Percentiles rank a stretch among this genome's conserved stretches.
Conservation (phyloP, 2,888 invertebrate species). For the Ceriagrion tenellum region DNA sequence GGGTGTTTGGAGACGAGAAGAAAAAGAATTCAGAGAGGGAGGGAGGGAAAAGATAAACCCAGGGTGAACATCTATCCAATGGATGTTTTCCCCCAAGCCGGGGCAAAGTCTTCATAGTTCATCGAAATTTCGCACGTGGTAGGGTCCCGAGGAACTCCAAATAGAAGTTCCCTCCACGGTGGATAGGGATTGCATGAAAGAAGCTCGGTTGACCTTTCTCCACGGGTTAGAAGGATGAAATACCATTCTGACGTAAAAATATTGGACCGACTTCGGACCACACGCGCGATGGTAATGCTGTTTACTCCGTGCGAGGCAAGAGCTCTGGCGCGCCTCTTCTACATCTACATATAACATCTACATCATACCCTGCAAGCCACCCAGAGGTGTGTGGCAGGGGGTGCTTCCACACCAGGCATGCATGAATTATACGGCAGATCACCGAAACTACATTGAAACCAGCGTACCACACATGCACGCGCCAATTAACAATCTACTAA, state of each 20-base stretch:
- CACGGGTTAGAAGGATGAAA: neutral
- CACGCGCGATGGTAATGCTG: neutral
- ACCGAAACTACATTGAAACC: no score
- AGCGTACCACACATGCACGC: no score
- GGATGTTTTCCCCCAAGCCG: neutral
- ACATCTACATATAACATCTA: neutral
- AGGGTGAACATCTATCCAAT: neutral
- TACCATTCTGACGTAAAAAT: neutral
- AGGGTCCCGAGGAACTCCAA: neutral
- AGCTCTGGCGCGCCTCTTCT: neutral
- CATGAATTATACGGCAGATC: no score
- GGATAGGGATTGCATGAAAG: neutral
- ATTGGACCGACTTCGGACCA: neutral
- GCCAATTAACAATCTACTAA: no score
- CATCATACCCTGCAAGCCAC: no score
- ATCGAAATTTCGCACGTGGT: conserved; percentile 11
- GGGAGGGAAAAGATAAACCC: neutral
- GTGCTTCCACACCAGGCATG: no score
- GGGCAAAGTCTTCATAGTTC: neutral
- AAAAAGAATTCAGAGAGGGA: neutral
- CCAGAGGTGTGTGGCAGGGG: neutral
- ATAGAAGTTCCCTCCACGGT: neutral
- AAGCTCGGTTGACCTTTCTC: neutral
- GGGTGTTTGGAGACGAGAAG: neutral
- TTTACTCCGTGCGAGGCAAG: neutral